A percentile compares a stretch with the other conserved stretches of the same genome.
Conservation (phyloP, 2,113 vertebrate genomes). For the Vimba vimba region DNA sequence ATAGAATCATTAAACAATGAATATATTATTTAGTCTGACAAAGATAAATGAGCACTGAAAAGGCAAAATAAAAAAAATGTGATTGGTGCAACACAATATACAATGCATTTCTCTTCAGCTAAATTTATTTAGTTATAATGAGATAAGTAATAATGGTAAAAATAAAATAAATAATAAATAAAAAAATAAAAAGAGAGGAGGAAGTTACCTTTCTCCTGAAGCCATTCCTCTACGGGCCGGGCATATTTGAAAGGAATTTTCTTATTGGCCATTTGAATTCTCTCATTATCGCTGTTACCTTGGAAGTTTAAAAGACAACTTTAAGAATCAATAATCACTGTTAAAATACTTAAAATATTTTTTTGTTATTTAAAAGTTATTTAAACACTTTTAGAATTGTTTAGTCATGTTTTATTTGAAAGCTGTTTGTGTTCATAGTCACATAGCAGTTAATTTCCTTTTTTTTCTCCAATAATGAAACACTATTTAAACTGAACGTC, state of each 20-base stretch:
- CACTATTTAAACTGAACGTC: slow-evolving; percentile 30
- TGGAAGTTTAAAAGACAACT: slow-evolving; percentile 96
- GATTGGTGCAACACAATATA: background rate
- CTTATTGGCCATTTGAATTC: slow-evolving; percentile 99
- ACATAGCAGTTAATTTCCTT: slow-evolving; percentile 25
- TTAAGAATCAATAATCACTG: slow-evolving; percentile 37
- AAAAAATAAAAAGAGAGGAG: slow-evolving; percentile 61
- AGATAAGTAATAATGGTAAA: background rate
- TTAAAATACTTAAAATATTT: slow-evolving; percentile 11
- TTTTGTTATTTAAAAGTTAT: slow-evolving; percentile 59
- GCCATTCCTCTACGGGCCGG: slow-evolving; percentile 97
- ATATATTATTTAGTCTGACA: slow-evolving; percentile 36
- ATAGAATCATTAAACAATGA: background rate
- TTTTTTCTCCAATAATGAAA: slow-evolving; percentile 32
- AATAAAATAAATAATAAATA: slow-evolving; percentile 40
- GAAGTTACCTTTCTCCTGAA: slow-evolving; percentile 99
- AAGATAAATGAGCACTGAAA: slow-evolving; percentile 12
- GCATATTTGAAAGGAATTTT: slow-evolving; percentile 99
- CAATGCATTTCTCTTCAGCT: background rate
- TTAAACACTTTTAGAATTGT: slow-evolving; percentile 66
- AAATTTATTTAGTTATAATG: slow-evolving; percentile 11
- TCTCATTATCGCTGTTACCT: slow-evolving; percentile 99
- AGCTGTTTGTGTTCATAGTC: slow-evolving; percentile 25
- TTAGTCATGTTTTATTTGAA: slow-evolving; percentile 53
- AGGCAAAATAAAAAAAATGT: background rate